phyloP scores from a whole-genome alignment of 2,888 invertebrate genomes.

The Scelioninae gen. 1 region DNA sequence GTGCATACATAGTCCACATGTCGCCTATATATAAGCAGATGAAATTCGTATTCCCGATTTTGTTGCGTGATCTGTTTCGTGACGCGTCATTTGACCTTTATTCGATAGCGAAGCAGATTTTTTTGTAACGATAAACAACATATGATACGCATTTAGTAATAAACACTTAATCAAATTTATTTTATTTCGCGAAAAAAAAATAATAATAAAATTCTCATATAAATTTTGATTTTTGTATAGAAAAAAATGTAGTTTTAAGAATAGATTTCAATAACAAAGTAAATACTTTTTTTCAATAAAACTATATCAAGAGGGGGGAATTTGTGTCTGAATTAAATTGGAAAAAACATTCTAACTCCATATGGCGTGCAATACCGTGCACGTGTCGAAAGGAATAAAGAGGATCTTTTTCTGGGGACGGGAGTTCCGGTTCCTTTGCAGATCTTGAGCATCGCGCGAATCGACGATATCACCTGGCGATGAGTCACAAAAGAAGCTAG shows the following conservation, averaged over 20 bases:
- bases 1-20: slow-evolving; percentile 65
- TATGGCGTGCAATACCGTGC: slow-evolving; percentile 35
- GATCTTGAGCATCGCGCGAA: slow-evolving; percentile 45
- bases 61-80: not conserved
- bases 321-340: no score
- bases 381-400: slow-evolving; percentile 35
- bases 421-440: slow-evolving; percentile 57
- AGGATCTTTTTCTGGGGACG: slow-evolving; percentile 39
- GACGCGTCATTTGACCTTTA: slow-evolving; percentile 18
- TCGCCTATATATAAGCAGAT: slow-evolving; percentile 35
- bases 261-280: no score
- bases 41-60: slow-evolving; percentile 38
- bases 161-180: no score
- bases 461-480: slow-evolving; percentile 79
- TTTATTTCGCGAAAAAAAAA: no score
- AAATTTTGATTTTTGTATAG: no score
- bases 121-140: slow-evolving; percentile 5
- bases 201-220: no score
- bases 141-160: no score
- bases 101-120: slow-evolving; percentile 18
- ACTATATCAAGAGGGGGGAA: no score
- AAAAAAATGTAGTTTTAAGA: no score
- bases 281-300: no score
- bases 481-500: slow-evolving; percentile 79
- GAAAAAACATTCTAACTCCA: slow-evolving; percentile 6